A percentile compares a stretch with the other conserved stretches of the same genome.
phyloP scores from a whole-genome alignment of 2,888 invertebrate species.

The Creontiades dilutus region DNA sequence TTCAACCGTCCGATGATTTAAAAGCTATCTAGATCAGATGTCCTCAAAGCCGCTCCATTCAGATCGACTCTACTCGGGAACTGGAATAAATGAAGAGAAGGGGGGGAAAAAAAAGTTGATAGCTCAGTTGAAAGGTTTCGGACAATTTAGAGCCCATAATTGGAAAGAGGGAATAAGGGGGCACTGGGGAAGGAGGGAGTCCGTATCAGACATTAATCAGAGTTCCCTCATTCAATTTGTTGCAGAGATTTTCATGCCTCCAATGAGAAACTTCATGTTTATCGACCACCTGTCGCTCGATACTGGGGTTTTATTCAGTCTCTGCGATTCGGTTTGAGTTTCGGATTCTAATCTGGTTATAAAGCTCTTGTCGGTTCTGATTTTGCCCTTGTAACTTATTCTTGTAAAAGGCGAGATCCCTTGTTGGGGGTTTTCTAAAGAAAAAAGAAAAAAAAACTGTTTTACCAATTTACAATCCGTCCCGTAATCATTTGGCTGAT shows the following conservation, averaged over 20 bases:
- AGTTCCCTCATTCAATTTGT: conserved; percentile 49
- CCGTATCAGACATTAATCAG: conserved; percentile 38
- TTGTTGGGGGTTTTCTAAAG: too few species aligned
- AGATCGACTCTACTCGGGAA: background rate
- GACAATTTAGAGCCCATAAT: background rate
- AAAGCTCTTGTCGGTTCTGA: background rate
- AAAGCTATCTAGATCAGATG: background rate
- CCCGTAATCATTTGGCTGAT: too few species aligned
- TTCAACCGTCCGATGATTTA: too few species aligned
- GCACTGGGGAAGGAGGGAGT: background rate
- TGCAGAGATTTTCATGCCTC: conserved; percentile 46
- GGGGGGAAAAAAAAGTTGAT: conserved; percentile 13
- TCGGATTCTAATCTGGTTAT: background rate
- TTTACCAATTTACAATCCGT: too few species aligned
- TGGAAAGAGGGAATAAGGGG: conserved; percentile 10
- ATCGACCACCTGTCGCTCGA: conserved; percentile 36
- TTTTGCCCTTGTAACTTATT: background rate
- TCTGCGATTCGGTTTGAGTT: background rate
- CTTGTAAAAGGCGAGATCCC: too few species aligned
- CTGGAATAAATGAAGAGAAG: background rate
- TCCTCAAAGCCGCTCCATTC: background rate
- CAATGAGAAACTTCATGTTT: conserved; percentile 8
- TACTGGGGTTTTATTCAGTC: background rate
- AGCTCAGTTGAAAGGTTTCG: conserved; percentile 44
- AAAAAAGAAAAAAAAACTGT: too few species aligned